Conservation (phyloP, 2,888 invertebrate species). For the Octodonta nipae region DNA sequence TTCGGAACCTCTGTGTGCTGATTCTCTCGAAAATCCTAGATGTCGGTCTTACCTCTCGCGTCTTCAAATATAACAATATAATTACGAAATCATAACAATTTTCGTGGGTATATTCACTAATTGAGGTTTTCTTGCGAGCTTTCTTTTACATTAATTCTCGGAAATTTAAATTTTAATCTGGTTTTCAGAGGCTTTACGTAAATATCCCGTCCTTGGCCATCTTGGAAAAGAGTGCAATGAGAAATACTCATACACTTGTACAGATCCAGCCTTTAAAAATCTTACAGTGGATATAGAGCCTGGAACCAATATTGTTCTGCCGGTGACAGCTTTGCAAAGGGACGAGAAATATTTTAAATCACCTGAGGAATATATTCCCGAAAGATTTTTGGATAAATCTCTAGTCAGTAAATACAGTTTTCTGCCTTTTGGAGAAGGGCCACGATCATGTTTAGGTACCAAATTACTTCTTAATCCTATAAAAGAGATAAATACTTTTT, state of each 20-base stretch:
- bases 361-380: slow-evolving; percentile 33
- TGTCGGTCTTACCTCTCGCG: too few relatives aligned
- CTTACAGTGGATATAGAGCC: slow-evolving; percentile 17
- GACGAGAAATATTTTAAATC: slow-evolving; percentile 31
- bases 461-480: too few relatives aligned
- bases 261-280: slow-evolving; percentile 13
- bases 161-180: too few relatives aligned
- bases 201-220: slow-evolving; percentile 12
- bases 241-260: slow-evolving; percentile 16
- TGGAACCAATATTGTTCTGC: slow-evolving; percentile 28
- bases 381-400: slow-evolving; percentile 26
- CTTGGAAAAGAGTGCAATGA: slow-evolving; percentile 19
- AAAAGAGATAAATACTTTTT: too few relatives aligned
- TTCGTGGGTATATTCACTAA: too few relatives aligned
- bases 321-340: slow-evolving; percentile 26
- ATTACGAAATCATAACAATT: too few relatives aligned
- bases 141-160: too few relatives aligned
- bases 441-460: slow-evolving; percentile 25
- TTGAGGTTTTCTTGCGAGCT: too few relatives aligned
- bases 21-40: too few relatives aligned
- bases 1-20: too few relatives aligned
- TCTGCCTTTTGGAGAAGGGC: slow-evolving; percentile 28
- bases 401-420: slow-evolving; percentile 21
- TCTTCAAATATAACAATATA: too few relatives aligned
- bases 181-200: slow-evolving; percentile 15